Conservation (phyloP, 2,113 vertebrate genomes). For the Lepidothrix coronata region DNA sequence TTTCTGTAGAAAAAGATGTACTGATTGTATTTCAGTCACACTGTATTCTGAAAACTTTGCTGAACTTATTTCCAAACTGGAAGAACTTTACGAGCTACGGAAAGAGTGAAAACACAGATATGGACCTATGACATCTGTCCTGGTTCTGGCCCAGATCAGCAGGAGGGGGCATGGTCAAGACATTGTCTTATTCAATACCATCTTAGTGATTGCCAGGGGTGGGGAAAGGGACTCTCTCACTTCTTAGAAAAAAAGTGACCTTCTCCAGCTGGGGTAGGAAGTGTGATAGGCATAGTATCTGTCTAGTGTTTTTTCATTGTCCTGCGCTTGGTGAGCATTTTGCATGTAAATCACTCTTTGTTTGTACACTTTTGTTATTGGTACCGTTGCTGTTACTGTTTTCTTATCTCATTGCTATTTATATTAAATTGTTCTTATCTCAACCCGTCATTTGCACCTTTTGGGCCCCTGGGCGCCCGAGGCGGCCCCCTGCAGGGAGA, state of each 20-base stretch:
- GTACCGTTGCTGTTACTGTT: not conserved
- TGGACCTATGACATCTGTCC: not conserved
- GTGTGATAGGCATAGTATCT: not conserved
- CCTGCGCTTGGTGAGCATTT: not conserved
- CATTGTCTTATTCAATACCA: not conserved
- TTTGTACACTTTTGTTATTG: not conserved
- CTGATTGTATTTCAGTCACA: not conserved
- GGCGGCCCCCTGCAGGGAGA: too few species aligned
- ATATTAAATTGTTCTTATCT: not conserved
- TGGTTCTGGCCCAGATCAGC: not conserved
- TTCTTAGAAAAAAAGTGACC: not conserved
- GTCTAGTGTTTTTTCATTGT: not conserved
- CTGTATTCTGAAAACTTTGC: not conserved
- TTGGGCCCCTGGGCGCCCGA: too few species aligned
- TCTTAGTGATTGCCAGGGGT: not conserved
- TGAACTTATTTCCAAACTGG: not conserved
- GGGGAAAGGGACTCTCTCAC: not conserved
- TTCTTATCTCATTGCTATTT: not conserved
- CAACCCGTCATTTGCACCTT: not conserved
- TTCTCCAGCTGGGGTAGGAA: not conserved
- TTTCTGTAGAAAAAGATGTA: not conserved
- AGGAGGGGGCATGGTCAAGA: not conserved
- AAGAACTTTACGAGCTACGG: not conserved
- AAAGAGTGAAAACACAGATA: not conserved
- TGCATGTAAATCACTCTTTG: not conserved